Conservation (phyloP, 2,797 vertebrate species). For the Prunella strophiata region DNA sequence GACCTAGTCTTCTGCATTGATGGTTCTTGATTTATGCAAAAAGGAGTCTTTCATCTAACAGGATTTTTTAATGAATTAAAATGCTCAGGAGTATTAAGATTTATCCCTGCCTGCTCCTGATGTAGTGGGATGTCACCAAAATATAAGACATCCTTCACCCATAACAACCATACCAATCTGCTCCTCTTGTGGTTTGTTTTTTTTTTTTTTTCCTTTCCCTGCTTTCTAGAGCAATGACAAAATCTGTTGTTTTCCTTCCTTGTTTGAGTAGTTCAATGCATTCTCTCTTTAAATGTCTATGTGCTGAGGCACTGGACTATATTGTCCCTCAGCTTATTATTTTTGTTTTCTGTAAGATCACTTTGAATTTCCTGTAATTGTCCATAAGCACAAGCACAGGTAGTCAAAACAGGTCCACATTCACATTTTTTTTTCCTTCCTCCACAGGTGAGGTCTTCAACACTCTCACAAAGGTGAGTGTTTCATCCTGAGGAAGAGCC, state of each 20-base stretch:
- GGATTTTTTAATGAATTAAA: background rate
- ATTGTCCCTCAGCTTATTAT: background rate
- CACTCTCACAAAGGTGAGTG: background rate
- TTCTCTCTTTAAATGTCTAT: background rate
- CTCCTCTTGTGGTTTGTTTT: background rate
- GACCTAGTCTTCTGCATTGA: constrained; percentile 3
- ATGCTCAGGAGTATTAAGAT: background rate
- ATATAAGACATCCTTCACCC: background rate
- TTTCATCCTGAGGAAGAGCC: background rate
- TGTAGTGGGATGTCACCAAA: background rate
- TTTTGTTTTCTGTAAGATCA: background rate
- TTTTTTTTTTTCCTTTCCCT: background rate
- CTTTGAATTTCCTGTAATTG: background rate
- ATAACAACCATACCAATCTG: background rate
- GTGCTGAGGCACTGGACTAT: background rate
- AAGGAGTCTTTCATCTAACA: background rate
- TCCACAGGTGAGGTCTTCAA: background rate
- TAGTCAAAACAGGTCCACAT: background rate
- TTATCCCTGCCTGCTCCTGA: background rate
- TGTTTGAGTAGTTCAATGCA: background rate
- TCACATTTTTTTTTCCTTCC: background rate
- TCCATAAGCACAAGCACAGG: background rate
- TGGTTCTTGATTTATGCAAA: constrained; percentile 1
- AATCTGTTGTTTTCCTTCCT: background rate
- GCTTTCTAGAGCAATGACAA: background rate